Base-by-base conservation (phyloP, 30 jellyfish, hydroid and myxozoan genomes). In the Pelagia noctiluca region DNA sequence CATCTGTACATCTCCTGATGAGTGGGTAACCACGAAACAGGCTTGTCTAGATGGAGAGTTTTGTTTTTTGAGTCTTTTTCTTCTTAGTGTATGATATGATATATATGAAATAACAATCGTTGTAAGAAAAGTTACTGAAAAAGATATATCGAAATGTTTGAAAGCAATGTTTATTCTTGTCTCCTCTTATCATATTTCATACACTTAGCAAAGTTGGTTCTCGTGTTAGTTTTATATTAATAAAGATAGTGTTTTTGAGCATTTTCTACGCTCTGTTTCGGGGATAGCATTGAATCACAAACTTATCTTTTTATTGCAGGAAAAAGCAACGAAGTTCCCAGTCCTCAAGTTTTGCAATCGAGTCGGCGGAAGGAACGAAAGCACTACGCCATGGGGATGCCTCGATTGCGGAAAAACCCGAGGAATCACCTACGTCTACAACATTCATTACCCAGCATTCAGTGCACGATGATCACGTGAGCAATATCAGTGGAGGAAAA, bases 391-490 rank as follows among this genome's bases (percentile, higher is more conserved):
- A 49, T 19, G 26, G 69, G 1, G 79, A 54, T 12, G 80, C 35
- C 22, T 60, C 70, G 10, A 52, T 3, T 3, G 28, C 21, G 68
- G 68, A 52, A 52, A 19, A 52, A n/a, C n/a, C n/a, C 26, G 68
- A 19, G 2, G 4, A 19, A 52, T 8, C 68, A 2, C 28, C 12
- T 8, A 30, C 16, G 21, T 69, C 92, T 1, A 52, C 86, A 16
- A 82, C 92, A 4, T 82, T 82, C 68, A 82, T 82, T 23, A 82
- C 92, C 1, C 92, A 82, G 33, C 66, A 77, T 35, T 22, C 35
- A 19, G 52, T 35, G 4, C 75, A 42, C 5, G 80, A 36, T 8
- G 65, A 38, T 4, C 76, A 42, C 3, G 47, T 25, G 31, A 23
- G 76, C 76, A 63, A 26, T 46, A 62, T 33, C 33, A 21, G 21